These are phyloP conservation scores for Macaca fascicularis DNA, from an alignment of 2,113 vertebrate species.

Conservation along the genomic window T2T-MFA8v1.1 NC_088395.1:138847001-138847500, in stretches of 20 bases:
- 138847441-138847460: neutral
- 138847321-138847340: neutral
- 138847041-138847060: neutral
- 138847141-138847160: neutral
- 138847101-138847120: neutral
- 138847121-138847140: neutral
- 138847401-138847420: neutral
- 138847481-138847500: neutral
- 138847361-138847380: neutral
- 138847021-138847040: neutral
- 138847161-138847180: neutral
- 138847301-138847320: neutral
- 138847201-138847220: neutral
- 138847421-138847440: neutral
- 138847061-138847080: neutral
- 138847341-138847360: neutral
- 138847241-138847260: neutral
- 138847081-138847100: neutral
- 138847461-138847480: neutral
- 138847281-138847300: neutral
- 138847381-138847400: neutral
- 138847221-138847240: neutral
- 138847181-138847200: neutral
- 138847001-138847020: neutral
- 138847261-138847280: neutral